Base-by-base conservation (phyloP, 53 echinoderm and acorn worm genomes). In the Hippasteria phrygiana region DNA sequence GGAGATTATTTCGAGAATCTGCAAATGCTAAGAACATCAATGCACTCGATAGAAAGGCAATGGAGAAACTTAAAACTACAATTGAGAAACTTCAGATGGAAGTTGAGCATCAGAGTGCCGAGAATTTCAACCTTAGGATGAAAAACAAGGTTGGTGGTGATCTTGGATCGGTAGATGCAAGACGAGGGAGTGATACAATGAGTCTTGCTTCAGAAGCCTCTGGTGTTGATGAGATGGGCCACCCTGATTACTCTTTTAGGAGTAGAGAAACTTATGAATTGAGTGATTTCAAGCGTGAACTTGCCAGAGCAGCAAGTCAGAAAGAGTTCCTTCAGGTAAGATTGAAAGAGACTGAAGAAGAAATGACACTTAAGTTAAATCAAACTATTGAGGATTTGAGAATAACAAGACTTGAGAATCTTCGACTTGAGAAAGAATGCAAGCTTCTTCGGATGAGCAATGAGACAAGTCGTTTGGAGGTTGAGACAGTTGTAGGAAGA, bases 1-100 rank as follows among this genome's bases (percentile, higher is more conserved):
- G 88, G 17, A 64, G 92, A 5, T 78, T 97, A 38, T 97, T 97
- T 70, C 92, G 92, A 16, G 97, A 97, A 43, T 51, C 93, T 8
- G 97, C 97, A 14, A 88, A 55, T 55, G 92, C 97, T 1, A 90
- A 90, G 43, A 93, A 88, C n/a, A 47, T 74, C 50, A 90, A 80
- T 38, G 83, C 97, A 0, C 64, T 78, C n/a, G 90, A 93, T 51
- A 72, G 78, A 36, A 91, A 89, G 71, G 77, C 79, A 8, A 71
- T 87, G 71, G 91, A 93, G 46, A 93, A 92, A 50, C 75, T 96
- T 31, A 63, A 91, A 69, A 59, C 78, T 13, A 84, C 88, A 13
- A 92, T 90, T 22, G 73, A 56, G 0, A 83, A 88, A 46, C 80
- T 95, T 12, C 90, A 95, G 66, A 90, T 71, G 46, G 97, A 97